Conservation (phyloP, 2,797 vertebrate genomes). For the Characodon lateralis region DNA sequence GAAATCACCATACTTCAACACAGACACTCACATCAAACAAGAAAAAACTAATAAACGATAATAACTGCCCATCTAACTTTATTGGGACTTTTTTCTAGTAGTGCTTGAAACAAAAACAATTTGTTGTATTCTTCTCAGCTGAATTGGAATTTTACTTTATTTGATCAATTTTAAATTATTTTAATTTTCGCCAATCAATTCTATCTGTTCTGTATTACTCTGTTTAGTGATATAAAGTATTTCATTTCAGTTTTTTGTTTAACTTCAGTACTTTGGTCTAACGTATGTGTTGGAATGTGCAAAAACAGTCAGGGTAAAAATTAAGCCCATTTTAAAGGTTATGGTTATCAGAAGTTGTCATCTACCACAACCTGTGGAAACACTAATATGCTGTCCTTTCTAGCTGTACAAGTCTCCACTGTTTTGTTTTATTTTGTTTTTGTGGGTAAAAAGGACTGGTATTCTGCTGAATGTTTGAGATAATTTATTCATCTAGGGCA, state of each 20-base stretch:
- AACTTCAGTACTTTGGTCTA: not conserved
- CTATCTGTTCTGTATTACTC: not conserved
- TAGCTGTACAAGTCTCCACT: not conserved
- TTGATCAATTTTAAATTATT: not conserved
- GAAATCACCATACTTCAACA: too few relatives aligned
- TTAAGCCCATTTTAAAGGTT: not conserved
- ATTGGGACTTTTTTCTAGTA: not conserved
- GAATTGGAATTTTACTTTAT: not conserved
- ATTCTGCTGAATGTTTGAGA: too few relatives aligned
- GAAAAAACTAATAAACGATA: not conserved
- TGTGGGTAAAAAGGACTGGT: too few relatives aligned
- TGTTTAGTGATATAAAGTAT: too few relatives aligned
- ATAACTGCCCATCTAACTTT: not conserved
- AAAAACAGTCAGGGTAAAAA: not conserved
- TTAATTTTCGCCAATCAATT: not conserved
- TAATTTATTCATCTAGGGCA: not conserved
- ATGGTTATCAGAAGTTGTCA: not conserved
- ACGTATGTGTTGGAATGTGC: not conserved
- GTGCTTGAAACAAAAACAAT: not conserved
- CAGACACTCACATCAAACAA: not conserved
- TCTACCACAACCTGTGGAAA: too few relatives aligned
- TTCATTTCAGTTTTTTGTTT: not conserved
- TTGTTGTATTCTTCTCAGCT: not conserved
- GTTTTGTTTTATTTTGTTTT: not conserved
- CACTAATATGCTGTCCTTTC: too few relatives aligned